phyloP scores from a whole-genome alignment of 2,797 vertebrate genomes.

The Spinus pinus region DNA sequence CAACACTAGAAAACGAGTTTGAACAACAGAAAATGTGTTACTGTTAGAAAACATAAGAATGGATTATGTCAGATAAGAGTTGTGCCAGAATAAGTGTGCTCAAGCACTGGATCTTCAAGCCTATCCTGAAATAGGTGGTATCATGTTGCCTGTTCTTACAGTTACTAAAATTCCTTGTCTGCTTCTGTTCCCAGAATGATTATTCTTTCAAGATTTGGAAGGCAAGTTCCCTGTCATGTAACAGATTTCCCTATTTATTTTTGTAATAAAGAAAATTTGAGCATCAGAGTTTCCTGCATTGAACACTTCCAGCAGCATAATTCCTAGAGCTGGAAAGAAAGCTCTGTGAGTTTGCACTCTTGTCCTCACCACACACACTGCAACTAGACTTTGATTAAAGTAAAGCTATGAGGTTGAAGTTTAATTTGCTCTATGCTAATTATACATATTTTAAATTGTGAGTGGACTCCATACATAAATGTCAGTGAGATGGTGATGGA shows the following conservation, averaged over 20 bases:
- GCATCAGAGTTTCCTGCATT: neutral
- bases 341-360: neutral
- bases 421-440: conserved; percentile 9
- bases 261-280: neutral
- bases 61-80: neutral
- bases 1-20: neutral
- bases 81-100: neutral
- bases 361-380: neutral
- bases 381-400: neutral
- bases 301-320: neutral
- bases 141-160: neutral
- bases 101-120: neutral
- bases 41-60: neutral
- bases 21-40: neutral
- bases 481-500: neutral
- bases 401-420: neutral
- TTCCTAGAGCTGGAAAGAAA: neutral
- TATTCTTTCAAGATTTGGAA: neutral
- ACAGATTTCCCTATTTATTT: neutral
- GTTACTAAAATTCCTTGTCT: neutral
- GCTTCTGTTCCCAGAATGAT: neutral
- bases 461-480: neutral
- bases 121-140: neutral
- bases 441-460: conserved; percentile 8
- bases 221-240: neutral